These are phyloP conservation scores for Empidonax traillii DNA, from an alignment of 2,113 vertebrate species.

Conservation along the genomic window DNA sequence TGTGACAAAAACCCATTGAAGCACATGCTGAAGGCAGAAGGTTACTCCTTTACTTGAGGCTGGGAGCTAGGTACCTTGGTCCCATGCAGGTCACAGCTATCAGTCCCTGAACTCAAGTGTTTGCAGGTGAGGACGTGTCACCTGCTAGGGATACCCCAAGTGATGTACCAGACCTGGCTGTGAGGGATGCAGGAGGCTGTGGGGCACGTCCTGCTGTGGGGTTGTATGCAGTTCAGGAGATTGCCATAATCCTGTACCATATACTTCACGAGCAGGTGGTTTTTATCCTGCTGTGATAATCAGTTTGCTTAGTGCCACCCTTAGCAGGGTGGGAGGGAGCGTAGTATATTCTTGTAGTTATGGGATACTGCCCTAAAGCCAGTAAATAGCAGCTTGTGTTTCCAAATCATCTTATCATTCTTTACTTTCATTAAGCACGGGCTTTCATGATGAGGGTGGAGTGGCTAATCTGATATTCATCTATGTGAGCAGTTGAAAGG, in stretches of 20 bases:
- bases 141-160: background rate
- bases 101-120: background rate
- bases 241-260: accelerated
- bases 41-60: background rate
- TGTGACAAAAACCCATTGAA: background rate
- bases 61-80: background rate
- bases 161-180: background rate
- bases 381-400: background rate
- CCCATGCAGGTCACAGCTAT: accelerated
- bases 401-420: background rate
- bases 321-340: background rate
- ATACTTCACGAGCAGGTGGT: background rate
- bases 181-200: background rate
- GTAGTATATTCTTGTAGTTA: background rate
- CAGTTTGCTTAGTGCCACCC: background rate
- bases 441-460: background rate
- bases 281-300: background rate
- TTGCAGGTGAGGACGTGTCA: background rate
- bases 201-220: accelerated
- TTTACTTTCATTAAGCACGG: background rate
- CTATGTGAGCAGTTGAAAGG: slow-evolving; percentile 1
- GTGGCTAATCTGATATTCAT: slow-evolving; percentile 1
- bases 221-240: background rate
- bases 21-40: background rate
- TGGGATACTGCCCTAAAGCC: background rate